These are phyloP conservation scores for Acrocephalus kingi DNA, from an alignment of 2,113 vertebrate species.

Conservation along the genomic window DNA sequence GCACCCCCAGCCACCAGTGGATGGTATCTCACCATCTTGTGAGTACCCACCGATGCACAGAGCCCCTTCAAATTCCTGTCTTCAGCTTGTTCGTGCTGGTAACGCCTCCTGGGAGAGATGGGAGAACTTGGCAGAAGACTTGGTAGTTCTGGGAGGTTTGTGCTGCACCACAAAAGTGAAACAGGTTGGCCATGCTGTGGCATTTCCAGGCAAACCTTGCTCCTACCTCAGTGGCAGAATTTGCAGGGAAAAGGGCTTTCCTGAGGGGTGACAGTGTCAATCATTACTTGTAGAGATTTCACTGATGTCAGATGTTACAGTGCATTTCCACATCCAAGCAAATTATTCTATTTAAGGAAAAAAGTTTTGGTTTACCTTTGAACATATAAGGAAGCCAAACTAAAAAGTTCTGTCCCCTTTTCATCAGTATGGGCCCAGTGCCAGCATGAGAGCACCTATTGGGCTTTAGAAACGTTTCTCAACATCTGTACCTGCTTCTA, in stretches of 20 bases:
- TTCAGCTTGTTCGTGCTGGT: background rate
- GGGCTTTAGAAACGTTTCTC: too few species aligned
- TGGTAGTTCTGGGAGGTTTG: background rate
- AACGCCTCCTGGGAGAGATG: background rate
- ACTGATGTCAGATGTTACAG: background rate
- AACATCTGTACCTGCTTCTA: too few species aligned
- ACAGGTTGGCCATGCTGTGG: background rate
- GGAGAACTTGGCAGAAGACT: background rate
- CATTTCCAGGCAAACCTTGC: background rate
- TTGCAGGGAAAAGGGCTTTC: background rate
- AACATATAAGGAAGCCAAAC: too few species aligned
- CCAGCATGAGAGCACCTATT: too few species aligned
- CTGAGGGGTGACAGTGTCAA: background rate
- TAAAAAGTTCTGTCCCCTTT: too few species aligned
- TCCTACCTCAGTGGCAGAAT: background rate
- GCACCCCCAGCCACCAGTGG: too few species aligned
- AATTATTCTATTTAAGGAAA: too few species aligned
- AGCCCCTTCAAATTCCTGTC: background rate
- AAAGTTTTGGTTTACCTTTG: too few species aligned
- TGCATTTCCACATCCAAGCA: too few species aligned
- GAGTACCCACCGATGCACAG: rapidly evolving
- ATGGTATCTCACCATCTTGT: background rate
- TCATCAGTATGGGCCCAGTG: too few species aligned
- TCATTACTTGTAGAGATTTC: background rate
- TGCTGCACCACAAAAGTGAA: background rate